These are phyloP conservation scores for Erythrocercus mccallii DNA, from an alignment of 2,113 vertebrate species.

Conservation along the genomic window DNA sequence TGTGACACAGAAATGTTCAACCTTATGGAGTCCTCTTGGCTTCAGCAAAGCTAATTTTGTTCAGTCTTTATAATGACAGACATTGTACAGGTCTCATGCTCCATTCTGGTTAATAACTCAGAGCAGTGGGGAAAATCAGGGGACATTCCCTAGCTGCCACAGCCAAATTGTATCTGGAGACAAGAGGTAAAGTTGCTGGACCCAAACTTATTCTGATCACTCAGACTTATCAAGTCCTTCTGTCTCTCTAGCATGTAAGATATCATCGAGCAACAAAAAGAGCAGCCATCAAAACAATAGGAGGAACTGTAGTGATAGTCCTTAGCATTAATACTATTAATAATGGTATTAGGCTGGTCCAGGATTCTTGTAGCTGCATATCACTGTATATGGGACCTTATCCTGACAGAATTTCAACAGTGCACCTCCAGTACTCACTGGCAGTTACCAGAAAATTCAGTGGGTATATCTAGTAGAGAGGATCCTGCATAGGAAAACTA, in stretches of 20 bases:
- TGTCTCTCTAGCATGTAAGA: background rate
- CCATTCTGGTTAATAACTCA: background rate
- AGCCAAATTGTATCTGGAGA: background rate
- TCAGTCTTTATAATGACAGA: background rate
- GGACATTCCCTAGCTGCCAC: background rate
- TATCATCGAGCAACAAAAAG: background rate
- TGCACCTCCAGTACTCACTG: background rate
- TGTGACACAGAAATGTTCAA: background rate
- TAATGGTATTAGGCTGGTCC: background rate
- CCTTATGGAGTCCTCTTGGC: background rate
- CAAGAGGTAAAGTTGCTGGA: background rate
- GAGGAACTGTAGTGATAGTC: background rate
- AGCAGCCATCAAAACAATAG: background rate
- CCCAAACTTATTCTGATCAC: background rate
- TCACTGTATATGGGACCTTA: background rate
- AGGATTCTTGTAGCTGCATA: background rate
- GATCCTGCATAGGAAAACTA: background rate
- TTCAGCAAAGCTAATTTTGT: background rate
- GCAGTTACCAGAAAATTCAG: background rate
- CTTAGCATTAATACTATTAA: background rate
- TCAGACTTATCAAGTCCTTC: background rate
- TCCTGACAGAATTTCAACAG: accelerated
- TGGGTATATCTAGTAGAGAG: background rate
- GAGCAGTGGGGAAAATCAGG: background rate
- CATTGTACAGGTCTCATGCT: background rate